Conservation (phyloP, 2,797 vertebrate genomes). For the Sandelia bainsii region DNA sequence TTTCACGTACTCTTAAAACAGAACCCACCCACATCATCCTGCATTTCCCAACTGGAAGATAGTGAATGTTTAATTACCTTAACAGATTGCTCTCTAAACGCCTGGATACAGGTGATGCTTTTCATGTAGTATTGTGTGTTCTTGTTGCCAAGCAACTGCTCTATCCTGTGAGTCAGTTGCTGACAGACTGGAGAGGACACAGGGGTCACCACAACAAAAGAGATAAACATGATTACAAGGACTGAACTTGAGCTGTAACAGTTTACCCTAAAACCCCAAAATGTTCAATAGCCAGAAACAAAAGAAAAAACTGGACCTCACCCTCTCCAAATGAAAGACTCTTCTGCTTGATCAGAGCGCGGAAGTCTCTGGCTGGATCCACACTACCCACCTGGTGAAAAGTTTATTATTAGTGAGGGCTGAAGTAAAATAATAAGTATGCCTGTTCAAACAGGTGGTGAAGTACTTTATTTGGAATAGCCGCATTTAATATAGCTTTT, state of each 20-base stretch:
- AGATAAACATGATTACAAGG: conserved; percentile 60
- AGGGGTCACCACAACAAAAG: conserved; percentile 66
- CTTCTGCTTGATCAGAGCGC: conserved; percentile 87
- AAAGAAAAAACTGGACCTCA: conserved; percentile 72
- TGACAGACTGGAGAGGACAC: conserved; percentile 87
- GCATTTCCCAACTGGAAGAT: conserved; percentile 14
- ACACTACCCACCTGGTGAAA: conserved; percentile 93
- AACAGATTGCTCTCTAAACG: conserved; percentile 91
- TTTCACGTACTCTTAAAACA: conserved; percentile 7
- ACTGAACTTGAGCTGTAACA: conserved; percentile 35
- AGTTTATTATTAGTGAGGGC: conserved; percentile 20
- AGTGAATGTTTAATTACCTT: conserved; percentile 85
- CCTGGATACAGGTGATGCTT: conserved; percentile 90
- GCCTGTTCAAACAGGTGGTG: conserved; percentile 12
- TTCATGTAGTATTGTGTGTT: conserved; percentile 92
- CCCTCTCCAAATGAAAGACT: conserved; percentile 89
- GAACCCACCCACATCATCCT: conserved; percentile 19
- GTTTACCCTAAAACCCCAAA: conserved; percentile 14
- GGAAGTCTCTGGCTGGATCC: conserved; percentile 91
- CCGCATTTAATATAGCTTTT: conserved; percentile 1
- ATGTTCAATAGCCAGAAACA: background rate
- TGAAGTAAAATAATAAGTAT: conserved; percentile 4
- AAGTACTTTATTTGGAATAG: conserved; percentile 3
- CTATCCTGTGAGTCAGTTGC: conserved; percentile 90
- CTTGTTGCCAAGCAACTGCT: conserved; percentile 93